Percentiles rank a stretch among this genome's conserved stretches.
phyloP scores from a whole-genome alignment of 2,888 invertebrate genomes.

The Platycheirus rosarum region DNA sequence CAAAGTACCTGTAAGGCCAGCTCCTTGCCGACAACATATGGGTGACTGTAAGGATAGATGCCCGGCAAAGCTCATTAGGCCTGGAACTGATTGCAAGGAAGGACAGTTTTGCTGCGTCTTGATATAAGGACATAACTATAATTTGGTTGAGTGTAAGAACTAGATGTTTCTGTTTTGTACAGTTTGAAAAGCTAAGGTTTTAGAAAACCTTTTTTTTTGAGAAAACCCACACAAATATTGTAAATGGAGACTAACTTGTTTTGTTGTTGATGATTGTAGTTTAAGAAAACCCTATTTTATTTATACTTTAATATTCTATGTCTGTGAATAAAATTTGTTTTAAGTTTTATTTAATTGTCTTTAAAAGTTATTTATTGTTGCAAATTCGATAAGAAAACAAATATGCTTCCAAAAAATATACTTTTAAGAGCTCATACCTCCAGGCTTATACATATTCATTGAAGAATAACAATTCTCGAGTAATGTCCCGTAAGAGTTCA shows the following conservation, averaged over 20 bases:
- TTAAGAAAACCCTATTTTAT: conserved; percentile 53
- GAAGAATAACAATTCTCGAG: no score
- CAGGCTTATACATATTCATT: no score
- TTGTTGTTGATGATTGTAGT: conserved; percentile 52
- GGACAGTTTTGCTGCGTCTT: conserved; percentile 81
- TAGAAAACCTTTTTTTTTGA: conserved; percentile 25
- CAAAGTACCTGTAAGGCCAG: conserved; percentile 80
- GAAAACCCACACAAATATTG: conserved; percentile 22
- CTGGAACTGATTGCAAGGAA: conserved; percentile 79
- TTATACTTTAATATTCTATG: conserved; percentile 57
- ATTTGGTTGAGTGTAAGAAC: conserved; percentile 1
- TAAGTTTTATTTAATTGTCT: conserved; percentile 47
- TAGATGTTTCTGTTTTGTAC: conserved; percentile 15
- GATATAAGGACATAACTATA: conserved; percentile 64
- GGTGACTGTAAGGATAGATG: conserved; percentile 80
- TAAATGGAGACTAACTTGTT: conserved; percentile 37
- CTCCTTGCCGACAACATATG: conserved; percentile 79
- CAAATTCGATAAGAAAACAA: no score
- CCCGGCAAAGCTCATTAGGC: conserved; percentile 77
- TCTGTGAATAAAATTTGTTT: conserved; percentile 68
- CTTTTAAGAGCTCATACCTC: no score
- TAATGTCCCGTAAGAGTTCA: not conserved
- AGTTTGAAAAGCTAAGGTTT: conserved; percentile 5
- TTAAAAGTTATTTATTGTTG: conserved; percentile 3
- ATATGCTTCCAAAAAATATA: no score